Percentiles rank a stretch among this genome's conserved stretches.
These are phyloP conservation scores for Phymanthus crucifer DNA, from an alignment of 92 coral and sea anemone genomes.

Conservation along the genomic window DNA sequence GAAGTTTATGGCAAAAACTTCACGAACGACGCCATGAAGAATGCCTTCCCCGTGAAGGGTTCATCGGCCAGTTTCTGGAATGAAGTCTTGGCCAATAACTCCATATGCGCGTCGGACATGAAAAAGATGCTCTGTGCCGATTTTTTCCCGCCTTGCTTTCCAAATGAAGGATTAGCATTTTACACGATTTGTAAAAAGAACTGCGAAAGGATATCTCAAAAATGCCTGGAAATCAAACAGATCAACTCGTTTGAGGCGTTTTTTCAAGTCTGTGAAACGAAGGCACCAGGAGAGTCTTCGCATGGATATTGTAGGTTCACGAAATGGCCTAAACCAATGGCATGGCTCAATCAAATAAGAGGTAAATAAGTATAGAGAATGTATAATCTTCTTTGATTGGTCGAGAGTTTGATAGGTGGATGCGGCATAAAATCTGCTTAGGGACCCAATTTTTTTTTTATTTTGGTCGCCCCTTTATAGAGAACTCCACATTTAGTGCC, in stretches of 20 bases:
- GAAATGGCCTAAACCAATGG: slow-evolving; percentile 57
- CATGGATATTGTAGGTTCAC: slow-evolving; percentile 58
- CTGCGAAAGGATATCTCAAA: slow-evolving; percentile 35
- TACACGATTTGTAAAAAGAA: slow-evolving; percentile 56
- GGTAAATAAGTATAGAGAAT: slow-evolving; percentile 3
- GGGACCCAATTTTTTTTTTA: too few relatives aligned
- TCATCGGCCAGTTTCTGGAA: background rate
- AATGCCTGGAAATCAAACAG: slow-evolving; percentile 46
- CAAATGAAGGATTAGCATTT: slow-evolving; percentile 48
- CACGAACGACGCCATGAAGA: slow-evolving; percentile 16
- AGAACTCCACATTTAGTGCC: too few relatives aligned
- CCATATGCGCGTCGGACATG: slow-evolving; percentile 37
- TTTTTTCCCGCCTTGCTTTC: slow-evolving; percentile 71
- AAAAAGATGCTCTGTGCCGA: slow-evolving; percentile 63
- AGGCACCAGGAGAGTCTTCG: slow-evolving; percentile 30
- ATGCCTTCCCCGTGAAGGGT: background rate
- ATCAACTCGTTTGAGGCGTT: slow-evolving; percentile 10
- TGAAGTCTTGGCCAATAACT: background rate
- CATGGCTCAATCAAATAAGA: slow-evolving; percentile 31
- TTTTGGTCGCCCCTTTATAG: too few relatives aligned
- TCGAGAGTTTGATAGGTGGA: background rate
- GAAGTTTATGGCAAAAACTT: slow-evolving; percentile 8
- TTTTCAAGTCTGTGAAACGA: slow-evolving; percentile 28
- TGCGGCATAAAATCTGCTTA: background rate
- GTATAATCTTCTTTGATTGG: background rate